phyloP scores from a whole-genome alignment of 2,113 vertebrate species.

The human (Homo sapiens) region GRCh38 chr3:186193001-186193500 shows the following conservation, averaged over 20 bases:
- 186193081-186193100: background rate
- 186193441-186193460: background rate
- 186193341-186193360: background rate
- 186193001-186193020: background rate
- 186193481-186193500: background rate
- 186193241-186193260: background rate
- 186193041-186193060: background rate
- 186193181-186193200: background rate
- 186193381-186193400: background rate
- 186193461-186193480: background rate
- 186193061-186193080: background rate
- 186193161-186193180: background rate
- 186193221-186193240: background rate
- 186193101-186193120: background rate
- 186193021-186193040: background rate
- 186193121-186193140: background rate
- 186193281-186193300: background rate
- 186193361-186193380: background rate
- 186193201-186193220: background rate
- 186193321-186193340: background rate
- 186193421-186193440: background rate
- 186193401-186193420: background rate
- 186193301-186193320: conserved; percentile 30
- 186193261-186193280: background rate
- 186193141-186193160: background rate